Evolutionary conservation across 2,888 invertebrate species (phyloP), one percentile per base, ranked within the genome.

Genomic region (Caenorhabditis auriculariae): DNA sequence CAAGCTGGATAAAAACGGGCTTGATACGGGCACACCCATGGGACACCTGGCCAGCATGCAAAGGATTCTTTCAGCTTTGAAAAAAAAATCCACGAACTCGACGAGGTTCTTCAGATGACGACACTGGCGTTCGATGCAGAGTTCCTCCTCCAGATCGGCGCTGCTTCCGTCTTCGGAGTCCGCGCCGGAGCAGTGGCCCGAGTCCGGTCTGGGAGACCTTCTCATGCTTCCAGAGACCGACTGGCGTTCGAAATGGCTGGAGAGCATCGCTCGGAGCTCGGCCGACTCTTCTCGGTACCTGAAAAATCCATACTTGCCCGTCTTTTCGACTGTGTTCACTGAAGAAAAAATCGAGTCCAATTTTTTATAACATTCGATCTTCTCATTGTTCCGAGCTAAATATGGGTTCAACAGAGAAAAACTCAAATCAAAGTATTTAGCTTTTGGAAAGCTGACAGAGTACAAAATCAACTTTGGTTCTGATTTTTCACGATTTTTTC

Each of bases 171-270:
- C 62, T 37, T 68, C 72, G 7, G 69, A 69, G 41, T 69, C 69
- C 17, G 60, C 61, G 15, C 64, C 70, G 17, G 69, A 69, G 28
- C 71, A 69, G 37, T 67, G 66, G 6, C 74, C 75, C 2, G 73
- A 73, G 43, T 73, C 74, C 2, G 72, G 71, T 21, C 72, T 48
- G 15, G 74, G 72, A n/a, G 72, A 71, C 12, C 68, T 48, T 23
- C 66, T 44, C 4, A 45, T 44, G 15, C 39, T 21, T 32, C 61
- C 58, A 17, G 54, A 55, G 2, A 54, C 55, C 4, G 67, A 68
- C 45, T 72, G 72, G n/a, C 69, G 57, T 24, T 75, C 74, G 38
- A 69, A 72, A 24, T 63, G 65, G 42, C 60, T 67, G 0, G 74
- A 62, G 3, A 74, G 60, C 57, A 74, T 58, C 4, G 75, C 66